Conservation (phyloP, 2,888 invertebrate species). For the Luperina nickerlii region DNA sequence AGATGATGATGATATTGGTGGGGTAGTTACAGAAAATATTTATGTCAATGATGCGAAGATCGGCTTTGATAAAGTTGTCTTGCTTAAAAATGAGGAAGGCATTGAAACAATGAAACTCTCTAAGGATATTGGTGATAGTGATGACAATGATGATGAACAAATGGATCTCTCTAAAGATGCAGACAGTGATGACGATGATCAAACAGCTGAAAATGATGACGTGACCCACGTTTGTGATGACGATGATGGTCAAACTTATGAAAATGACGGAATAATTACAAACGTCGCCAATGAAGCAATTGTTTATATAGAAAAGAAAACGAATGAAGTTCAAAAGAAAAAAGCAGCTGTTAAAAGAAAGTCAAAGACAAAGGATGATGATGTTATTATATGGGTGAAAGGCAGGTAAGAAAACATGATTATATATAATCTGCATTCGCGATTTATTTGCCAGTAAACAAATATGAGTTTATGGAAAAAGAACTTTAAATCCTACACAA, state of each 20-base stretch:
- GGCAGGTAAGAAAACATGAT: conserved; percentile 15
- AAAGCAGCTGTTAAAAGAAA: not conserved
- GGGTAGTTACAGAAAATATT: not conserved
- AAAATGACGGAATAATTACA: not conserved
- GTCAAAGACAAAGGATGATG: not conserved
- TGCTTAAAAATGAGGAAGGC: conserved; percentile 12
- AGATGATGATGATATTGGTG: conserved; percentile 46
- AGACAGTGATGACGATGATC: not conserved
- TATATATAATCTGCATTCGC: too few relatives aligned
- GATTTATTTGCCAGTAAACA: too few relatives aligned
- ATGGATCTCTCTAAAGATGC: not conserved
- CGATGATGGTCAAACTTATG: not conserved
- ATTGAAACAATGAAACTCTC: not conserved
- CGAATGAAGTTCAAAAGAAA: not conserved
- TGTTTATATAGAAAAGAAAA: not conserved
- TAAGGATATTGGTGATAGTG: not conserved
- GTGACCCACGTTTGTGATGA: not conserved
- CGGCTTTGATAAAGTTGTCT: conserved; percentile 5
- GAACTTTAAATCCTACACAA: too few relatives aligned
- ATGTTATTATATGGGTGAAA: not conserved
- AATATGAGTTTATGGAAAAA: too few relatives aligned
- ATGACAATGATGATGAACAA: not conserved
- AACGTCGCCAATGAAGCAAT: not conserved
- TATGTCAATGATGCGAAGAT: not conserved
- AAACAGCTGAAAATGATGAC: not conserved